Evolutionary conservation across 2,113 vertebrate species (phyloP).

Genomic region (Brachionichthys hirsutus): DNA sequence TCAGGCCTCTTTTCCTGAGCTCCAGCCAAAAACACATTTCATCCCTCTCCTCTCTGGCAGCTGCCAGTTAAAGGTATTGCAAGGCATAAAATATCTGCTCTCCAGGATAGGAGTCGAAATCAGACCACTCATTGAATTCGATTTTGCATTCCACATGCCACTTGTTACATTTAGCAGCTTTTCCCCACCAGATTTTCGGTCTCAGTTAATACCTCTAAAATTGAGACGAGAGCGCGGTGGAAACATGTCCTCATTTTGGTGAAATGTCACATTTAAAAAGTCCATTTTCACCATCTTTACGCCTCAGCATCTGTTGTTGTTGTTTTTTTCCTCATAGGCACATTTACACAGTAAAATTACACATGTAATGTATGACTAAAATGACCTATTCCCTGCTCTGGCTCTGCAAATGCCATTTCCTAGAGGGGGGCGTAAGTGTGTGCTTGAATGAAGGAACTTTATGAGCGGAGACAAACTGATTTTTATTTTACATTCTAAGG

Average conservation of each 20-base stretch:
- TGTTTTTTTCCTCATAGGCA: slow-evolving; percentile 12
- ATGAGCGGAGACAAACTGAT: slow-evolving; percentile 24
- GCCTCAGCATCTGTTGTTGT: slow-evolving; percentile 7
- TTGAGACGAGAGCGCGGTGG: slow-evolving; percentile 36
- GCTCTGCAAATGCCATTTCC: slow-evolving; percentile 22
- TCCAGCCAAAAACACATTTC: slow-evolving; percentile 48
- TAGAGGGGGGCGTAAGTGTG: slow-evolving; percentile 22
- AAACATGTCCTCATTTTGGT: slow-evolving; percentile 22
- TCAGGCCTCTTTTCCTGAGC: slow-evolving; percentile 30
- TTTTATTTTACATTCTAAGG: slow-evolving; percentile 44
- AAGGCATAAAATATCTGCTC: slow-evolving; percentile 45
- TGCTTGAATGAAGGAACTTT: slow-evolving; percentile 21
- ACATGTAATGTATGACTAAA: slow-evolving; percentile 14
- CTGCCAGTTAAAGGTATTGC: slow-evolving; percentile 51
- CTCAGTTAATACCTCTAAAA: slow-evolving; percentile 57
- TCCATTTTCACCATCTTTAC: slow-evolving; percentile 1
- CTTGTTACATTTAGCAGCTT: slow-evolving; percentile 51
- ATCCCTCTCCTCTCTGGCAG: slow-evolving; percentile 35
- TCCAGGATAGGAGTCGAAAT: slow-evolving; percentile 39
- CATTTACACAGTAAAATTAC: slow-evolving; percentile 24
- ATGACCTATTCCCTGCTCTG: slow-evolving; percentile 22
- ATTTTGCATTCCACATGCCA: slow-evolving; percentile 64
- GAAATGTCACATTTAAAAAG: slow-evolving; percentile 20
- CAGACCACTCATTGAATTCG: slow-evolving; percentile 70
- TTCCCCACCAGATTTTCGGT: slow-evolving; percentile 55